These are phyloP conservation scores for Echinometra lucunter DNA, from an alignment of 53 echinoderm and acorn worm genomes.

Conservation along the genomic window DNA sequence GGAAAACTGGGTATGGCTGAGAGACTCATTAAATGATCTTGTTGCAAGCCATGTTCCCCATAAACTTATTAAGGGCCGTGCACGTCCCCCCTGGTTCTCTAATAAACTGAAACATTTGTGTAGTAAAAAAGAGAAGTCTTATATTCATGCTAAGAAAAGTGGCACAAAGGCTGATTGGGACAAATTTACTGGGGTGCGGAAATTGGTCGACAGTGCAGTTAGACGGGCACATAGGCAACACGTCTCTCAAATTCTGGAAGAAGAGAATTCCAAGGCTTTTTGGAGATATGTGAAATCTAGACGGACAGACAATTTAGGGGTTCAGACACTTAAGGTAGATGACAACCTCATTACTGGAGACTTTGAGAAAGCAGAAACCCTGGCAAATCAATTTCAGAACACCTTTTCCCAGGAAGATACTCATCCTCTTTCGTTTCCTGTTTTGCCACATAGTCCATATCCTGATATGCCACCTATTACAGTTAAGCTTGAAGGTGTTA, in stretches of 20 bases:
- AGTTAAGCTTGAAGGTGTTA: background rate
- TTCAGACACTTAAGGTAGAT: background rate
- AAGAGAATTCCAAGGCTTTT: background rate
- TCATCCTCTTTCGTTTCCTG: background rate
- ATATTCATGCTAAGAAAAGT: background rate
- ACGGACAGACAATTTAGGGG: background rate
- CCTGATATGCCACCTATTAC: slow-evolving; percentile 25
- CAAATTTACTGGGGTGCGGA: background rate
- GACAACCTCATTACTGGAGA: background rate
- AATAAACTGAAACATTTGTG: background rate
- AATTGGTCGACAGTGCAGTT: background rate
- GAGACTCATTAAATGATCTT: background rate
- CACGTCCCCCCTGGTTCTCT: background rate
- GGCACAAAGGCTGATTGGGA: background rate
- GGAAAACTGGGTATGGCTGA: background rate
- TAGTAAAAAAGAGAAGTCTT: background rate
- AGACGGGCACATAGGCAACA: background rate
- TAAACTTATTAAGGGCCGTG: background rate
- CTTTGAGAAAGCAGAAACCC: slow-evolving; percentile 2
- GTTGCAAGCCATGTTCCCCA: too few relatives aligned
- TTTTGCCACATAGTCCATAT: background rate
- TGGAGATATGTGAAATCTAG: slow-evolving; percentile 56
- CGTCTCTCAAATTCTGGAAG: background rate
- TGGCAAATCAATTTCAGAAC: slow-evolving; percentile 47
- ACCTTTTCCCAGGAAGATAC: slow-evolving; percentile 27